phyloP scores from a whole-genome alignment of 2,888 invertebrate species.

The Nomada lathburiana region DNA sequence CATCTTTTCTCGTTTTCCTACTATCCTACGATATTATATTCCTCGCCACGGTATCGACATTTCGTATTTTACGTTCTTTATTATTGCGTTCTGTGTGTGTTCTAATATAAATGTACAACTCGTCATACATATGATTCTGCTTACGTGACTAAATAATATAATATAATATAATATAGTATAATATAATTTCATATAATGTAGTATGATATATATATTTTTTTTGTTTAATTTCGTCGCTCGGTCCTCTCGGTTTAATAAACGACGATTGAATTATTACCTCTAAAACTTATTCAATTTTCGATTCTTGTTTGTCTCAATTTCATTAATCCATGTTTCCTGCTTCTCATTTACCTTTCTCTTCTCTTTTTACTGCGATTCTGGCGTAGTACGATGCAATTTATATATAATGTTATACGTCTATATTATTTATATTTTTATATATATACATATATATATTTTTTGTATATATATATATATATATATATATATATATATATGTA shows the following conservation, averaged over 20 bases:
- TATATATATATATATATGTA: neutral
- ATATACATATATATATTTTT: no score
- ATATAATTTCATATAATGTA: conserved; percentile 54
- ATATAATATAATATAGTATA: conserved; percentile 61
- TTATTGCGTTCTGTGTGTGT: conserved; percentile 72
- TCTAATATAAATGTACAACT: conserved; percentile 84
- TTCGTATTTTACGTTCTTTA: conserved; percentile 63
- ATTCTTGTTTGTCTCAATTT: conserved; percentile 31
- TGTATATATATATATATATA: no score
- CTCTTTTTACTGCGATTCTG: conserved; percentile 32
- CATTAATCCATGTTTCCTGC: conserved; percentile 7
- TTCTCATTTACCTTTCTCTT: no score
- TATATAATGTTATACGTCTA: conserved; percentile 42
- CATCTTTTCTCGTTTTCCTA: neutral
- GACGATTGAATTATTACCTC: conserved; percentile 52
- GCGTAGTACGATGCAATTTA: conserved; percentile 31
- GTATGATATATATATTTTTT: conserved; percentile 46
- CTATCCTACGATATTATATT: neutral
- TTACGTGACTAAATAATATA: conserved; percentile 74
- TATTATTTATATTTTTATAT: conserved; percentile 23
- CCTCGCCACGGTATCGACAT: conserved; percentile 4
- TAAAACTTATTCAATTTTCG: conserved; percentile 31
- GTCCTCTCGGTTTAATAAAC: conserved; percentile 56
- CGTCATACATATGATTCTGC: conserved; percentile 80
- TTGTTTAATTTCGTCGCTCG: conserved; percentile 50